These are phyloP conservation scores for Standfussiana lucernea DNA, from an alignment of 2,888 invertebrate genomes.

Conservation along the genomic window DNA sequence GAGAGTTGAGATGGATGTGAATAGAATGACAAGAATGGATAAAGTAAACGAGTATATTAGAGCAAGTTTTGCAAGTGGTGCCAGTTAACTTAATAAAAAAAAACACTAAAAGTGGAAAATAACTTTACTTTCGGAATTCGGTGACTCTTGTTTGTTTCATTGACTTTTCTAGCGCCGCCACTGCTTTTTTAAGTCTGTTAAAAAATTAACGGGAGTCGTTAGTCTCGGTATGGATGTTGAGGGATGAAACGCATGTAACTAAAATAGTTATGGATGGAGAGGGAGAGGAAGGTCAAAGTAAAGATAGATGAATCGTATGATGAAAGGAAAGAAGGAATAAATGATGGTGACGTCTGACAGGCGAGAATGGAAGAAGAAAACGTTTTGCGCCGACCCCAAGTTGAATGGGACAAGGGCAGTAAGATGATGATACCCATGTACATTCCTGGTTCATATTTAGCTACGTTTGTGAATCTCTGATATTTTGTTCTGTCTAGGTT, in stretches of 20 bases:
- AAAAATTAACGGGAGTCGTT: too few species aligned
- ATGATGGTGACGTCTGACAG: too few species aligned
- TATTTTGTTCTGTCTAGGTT: conserved; percentile 75
- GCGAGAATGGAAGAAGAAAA: neutral
- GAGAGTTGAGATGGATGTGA: too few species aligned
- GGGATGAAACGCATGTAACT: neutral
- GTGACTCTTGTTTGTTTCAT: too few species aligned
- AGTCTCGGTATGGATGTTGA: neutral
- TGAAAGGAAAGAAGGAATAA: neutral
- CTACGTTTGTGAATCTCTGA: neutral
- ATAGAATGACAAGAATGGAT: too few species aligned
- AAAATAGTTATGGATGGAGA: neutral
- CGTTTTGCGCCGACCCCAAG: neutral
- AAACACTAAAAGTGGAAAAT: too few species aligned
- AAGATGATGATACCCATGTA: neutral
- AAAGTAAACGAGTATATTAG: too few species aligned
- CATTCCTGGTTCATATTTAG: neutral
- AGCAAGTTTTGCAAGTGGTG: too few species aligned
- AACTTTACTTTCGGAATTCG: too few species aligned
- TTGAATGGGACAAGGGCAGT: neutral
- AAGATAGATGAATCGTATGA: neutral
- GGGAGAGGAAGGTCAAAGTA: neutral
- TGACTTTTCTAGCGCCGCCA: too few species aligned
- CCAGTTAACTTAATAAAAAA: too few species aligned
- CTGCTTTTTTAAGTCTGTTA: too few species aligned